Conservation (phyloP, 2,797 vertebrate genomes). For the Ispidina picta region DNA sequence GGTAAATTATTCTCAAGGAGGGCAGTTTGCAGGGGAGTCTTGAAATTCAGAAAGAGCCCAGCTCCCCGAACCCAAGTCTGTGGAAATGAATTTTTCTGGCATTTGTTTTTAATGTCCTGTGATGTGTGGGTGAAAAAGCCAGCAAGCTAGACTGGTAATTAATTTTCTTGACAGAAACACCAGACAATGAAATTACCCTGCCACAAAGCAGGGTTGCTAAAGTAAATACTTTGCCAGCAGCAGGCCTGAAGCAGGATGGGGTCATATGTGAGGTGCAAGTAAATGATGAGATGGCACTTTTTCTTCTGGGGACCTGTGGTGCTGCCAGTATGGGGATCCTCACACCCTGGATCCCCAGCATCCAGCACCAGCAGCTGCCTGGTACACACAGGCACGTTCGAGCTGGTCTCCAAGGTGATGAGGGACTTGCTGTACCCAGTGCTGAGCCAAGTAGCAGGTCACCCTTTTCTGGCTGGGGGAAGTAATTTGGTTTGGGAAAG, state of each 20-base stretch:
- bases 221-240: conserved; percentile 64
- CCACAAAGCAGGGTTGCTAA: conserved; percentile 56
- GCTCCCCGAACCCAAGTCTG: neutral
- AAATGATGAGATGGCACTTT: neutral
- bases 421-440: neutral
- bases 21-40: neutral
- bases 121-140: conserved; percentile 65
- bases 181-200: conserved; percentile 72
- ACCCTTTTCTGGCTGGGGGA: neutral
- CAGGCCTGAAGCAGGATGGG: neutral
- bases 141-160: conserved; percentile 62
- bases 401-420: neutral
- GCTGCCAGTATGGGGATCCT: neutral
- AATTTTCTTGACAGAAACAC: conserved; percentile 74
- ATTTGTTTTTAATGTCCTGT: conserved; percentile 63
- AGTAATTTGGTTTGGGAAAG: neutral
- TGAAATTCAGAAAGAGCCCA: conserved; percentile 33
- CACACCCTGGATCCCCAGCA: accelerated
- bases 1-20: neutral
- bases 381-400: neutral
- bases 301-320: neutral
- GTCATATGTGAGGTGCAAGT: conserved; percentile 13
- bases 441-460: neutral
- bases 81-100: conserved; percentile 50
- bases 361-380: neutral